Evolutionary conservation across 2,888 invertebrate species (phyloP), one percentile per base, ranked within the genome.

Genomic region (Tromatobia lineatoria): DNA sequence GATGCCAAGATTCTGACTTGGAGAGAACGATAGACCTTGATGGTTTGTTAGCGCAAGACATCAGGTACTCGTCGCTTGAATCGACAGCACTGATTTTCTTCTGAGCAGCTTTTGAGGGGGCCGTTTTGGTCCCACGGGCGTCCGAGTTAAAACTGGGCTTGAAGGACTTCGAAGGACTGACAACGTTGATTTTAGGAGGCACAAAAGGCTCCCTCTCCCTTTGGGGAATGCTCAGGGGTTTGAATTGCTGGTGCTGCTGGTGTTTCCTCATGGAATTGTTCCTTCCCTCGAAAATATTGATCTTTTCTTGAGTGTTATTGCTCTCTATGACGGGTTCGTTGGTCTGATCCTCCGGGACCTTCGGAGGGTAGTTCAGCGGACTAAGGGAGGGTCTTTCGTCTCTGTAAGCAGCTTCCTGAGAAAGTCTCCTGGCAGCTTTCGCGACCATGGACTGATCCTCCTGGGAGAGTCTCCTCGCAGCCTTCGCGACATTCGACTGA

Each of bases 1-100:
- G 97, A 91, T 97, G 96, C 97, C 97, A 97, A 3, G 97, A 97
- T 91, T 97, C 97, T 10, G 97, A 97, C 92, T 97, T 96, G 88
- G 95, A 96, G 2, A 93, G 86, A 0, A 93, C 93, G 64, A 93
- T 91, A 4, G 92, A 93, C 45, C 93, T 88, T 7, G 91, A 90
- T 0, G 93, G 91, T 61, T 89, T 91, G 38, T 78, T 91, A 2
- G 93, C 91, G 75, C 93, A 94, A 0, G 90, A 91, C 87, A 93
- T 91, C 0, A 93, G 77, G 57, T 94, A 94, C 54, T 93, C 93
- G 84, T 93, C 93, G 73, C 93, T 94, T 13, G 93, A 91, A 73
- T 93, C 93, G 25, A 91, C 88, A 0, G 88, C 86, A 38, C 85
- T 88, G 10, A 66, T 0, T 82, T 73, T 57, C 25, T 80, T 83